Percentiles rank a stretch among this genome's conserved stretches.
phyloP scores from a whole-genome alignment of 2,888 invertebrate species.

The Seladonia tumulorum region DNA sequence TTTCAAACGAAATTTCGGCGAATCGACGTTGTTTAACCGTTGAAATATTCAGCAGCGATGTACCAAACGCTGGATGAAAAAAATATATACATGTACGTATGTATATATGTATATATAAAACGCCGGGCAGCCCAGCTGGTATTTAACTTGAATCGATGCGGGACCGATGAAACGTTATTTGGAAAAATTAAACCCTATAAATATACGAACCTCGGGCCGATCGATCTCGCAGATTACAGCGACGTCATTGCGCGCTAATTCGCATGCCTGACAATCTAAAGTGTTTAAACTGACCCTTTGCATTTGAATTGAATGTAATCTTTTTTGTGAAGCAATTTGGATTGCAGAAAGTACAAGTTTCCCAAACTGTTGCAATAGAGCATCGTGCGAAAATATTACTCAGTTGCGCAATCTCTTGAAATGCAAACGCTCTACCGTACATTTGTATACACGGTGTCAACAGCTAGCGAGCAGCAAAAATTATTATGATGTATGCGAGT shows the following conservation, averaged over 20 bases:
- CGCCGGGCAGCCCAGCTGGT: background rate
- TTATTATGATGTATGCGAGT: background rate
- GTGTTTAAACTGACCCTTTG: no score
- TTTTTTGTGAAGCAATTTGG: no score
- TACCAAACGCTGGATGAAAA: background rate
- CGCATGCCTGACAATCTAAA: no score
- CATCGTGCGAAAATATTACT: background rate
- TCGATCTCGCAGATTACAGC: conserved; percentile 2
- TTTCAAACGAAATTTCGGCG: background rate
- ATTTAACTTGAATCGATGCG: conserved; percentile 22
- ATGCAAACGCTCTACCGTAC: background rate
- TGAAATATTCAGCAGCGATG: conserved; percentile 2
- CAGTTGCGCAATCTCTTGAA: background rate
- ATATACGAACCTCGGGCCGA: background rate
- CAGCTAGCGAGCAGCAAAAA: background rate
- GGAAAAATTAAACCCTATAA: conserved; percentile 18
- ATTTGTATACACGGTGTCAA: background rate
- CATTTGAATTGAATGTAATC: no score
- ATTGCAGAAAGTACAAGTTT: no score
- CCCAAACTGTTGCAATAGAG: background rate
- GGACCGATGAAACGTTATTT: conserved; percentile 20
- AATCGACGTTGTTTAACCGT: conserved; percentile 3
- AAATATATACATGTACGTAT: background rate
- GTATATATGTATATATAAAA: background rate
- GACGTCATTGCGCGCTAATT: background rate